These are phyloP conservation scores for Hylia prasina DNA, from an alignment of 2,113 vertebrate genomes.

Conservation along the genomic window DNA sequence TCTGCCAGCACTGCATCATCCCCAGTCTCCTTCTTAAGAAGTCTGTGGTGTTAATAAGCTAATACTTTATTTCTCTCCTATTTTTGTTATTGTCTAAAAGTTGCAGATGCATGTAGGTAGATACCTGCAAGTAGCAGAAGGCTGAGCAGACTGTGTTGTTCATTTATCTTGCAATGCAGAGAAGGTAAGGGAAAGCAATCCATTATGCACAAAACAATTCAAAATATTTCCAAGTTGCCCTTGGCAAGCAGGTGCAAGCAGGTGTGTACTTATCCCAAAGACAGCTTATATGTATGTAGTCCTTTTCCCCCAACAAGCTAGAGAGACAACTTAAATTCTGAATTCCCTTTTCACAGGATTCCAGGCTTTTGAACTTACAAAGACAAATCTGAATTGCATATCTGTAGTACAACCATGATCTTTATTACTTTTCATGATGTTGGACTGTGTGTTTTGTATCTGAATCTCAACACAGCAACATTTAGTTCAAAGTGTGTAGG, in stretches of 20 bases:
- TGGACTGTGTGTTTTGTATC: not conserved
- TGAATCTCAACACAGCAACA: not conserved
- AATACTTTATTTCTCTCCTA: not conserved
- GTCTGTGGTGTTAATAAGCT: not conserved
- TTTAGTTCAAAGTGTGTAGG: not conserved
- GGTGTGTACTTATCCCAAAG: not conserved
- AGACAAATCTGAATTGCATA: not conserved
- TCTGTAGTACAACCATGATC: not conserved
- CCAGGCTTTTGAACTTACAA: not conserved
- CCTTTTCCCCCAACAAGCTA: not conserved
- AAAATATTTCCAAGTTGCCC: constrained; percentile 33
- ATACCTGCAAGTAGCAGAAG: not conserved
- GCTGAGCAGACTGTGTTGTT: not conserved
- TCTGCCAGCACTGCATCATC: not conserved
- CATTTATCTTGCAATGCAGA: not conserved
- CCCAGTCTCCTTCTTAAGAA: not conserved
- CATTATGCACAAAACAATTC: not conserved
- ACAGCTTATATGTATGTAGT: not conserved
- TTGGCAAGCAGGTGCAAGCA: constrained; percentile 22
- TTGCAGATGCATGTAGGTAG: not conserved
- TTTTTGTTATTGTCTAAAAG: not conserved
- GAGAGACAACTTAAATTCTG: not conserved
- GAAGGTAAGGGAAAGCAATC: not conserved
- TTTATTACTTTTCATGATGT: not conserved
- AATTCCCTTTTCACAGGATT: not conserved